Evolutionary conservation across 2,113 vertebrate species (phyloP).

Genomic region (Corythoichthys haematopterus): DNA sequence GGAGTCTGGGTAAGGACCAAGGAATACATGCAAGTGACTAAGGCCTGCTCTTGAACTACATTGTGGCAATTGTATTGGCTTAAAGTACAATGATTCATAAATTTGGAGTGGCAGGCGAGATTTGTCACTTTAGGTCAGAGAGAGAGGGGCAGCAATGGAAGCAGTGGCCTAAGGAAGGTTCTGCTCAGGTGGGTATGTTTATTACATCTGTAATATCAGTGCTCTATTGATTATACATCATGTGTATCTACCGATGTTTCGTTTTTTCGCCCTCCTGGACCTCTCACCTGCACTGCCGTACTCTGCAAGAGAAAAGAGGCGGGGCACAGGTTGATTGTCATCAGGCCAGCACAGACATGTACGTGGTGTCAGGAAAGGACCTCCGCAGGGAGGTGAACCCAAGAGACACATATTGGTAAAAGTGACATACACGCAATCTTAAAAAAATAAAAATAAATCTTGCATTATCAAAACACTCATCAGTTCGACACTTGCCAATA

Average conservation of each 20-base stretch:
- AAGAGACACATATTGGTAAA: constrained; percentile 24
- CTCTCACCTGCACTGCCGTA: constrained; percentile 82
- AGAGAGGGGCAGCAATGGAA: constrained; percentile 66
- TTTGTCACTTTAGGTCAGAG: constrained; percentile 54
- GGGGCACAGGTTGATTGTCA: constrained; percentile 74
- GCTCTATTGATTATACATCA: constrained; percentile 60
- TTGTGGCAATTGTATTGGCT: constrained; percentile 29
- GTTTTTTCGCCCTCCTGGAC: constrained; percentile 80
- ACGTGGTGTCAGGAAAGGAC: constrained; percentile 56
- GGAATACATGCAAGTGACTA: constrained; percentile 73
- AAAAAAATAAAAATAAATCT: constrained; percentile 33
- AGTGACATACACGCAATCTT: constrained; percentile 15
- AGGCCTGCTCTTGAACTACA: constrained; percentile 61
- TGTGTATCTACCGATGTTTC: constrained; percentile 80
- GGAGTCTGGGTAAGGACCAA: constrained; percentile 48
- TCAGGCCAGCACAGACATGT: constrained; percentile 77
- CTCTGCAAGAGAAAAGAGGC: constrained; percentile 80
- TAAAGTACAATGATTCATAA: constrained; percentile 9
- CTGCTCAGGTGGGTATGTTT: constrained; percentile 41
- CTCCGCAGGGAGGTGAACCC: constrained; percentile 48
- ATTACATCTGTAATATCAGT: constrained; percentile 35
- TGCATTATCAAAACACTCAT: constrained; percentile 68
- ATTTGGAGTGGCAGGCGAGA: constrained; percentile 51
- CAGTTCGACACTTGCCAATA: constrained; percentile 72
- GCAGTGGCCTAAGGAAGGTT: constrained; percentile 60